Conservation (phyloP, 2,113 vertebrate genomes). For the Peromyscus californicus region DNA sequence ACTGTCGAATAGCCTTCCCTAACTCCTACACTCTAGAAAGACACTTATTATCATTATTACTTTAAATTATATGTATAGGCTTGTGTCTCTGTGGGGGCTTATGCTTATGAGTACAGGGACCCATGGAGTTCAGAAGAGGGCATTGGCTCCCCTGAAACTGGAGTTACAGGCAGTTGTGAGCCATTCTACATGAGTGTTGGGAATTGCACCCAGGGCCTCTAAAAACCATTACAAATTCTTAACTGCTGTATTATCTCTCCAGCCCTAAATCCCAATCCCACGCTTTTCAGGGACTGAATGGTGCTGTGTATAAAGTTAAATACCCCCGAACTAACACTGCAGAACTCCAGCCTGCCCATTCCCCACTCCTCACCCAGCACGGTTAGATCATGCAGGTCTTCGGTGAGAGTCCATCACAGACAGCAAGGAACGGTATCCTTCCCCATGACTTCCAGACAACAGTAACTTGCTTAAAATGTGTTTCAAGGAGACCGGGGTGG, state of each 20-base stretch:
- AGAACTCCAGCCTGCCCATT: background rate
- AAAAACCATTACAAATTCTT: background rate
- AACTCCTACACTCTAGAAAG: background rate
- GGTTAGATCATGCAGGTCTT: no score
- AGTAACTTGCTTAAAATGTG: background rate
- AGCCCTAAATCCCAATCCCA: background rate
- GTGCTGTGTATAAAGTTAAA: no score
- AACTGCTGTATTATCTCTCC: background rate
- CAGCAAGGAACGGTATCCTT: background rate
- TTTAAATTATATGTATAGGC: background rate
- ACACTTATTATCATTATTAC: background rate
- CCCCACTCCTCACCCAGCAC: accelerated
- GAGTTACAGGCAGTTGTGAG: background rate
- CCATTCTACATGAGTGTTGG: background rate
- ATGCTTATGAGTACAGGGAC: background rate
- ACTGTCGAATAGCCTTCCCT: no score
- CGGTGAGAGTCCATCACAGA: accelerated
- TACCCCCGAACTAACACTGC: no score
- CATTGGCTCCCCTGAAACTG: background rate
- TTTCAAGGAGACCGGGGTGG: background rate
- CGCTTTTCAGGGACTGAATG: no score
- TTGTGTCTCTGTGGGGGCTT: background rate
- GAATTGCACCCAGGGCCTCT: background rate
- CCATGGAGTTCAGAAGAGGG: no score
- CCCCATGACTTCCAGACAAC: background rate